These are phyloP conservation scores for Theodoxus fluviatilis DNA, from an alignment of 2,888 invertebrate genomes.

Conservation along the genomic window DNA sequence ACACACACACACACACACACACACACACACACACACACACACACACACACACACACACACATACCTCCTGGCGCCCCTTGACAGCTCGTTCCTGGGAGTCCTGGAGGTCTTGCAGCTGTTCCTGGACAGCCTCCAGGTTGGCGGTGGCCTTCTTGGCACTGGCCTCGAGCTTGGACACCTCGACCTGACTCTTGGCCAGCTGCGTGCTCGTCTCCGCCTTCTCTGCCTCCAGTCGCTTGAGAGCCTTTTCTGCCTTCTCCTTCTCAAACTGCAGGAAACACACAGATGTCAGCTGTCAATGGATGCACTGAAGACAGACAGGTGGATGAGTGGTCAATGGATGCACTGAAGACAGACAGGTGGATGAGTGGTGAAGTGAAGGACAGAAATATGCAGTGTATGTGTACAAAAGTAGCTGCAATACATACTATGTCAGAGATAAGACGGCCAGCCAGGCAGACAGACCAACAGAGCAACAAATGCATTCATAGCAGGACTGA, in stretches of 20 bases:
- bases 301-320: no score
- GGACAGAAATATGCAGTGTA: no score
- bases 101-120: constrained; percentile 41
- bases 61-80: constrained; percentile 44
- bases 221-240: constrained; percentile 50
- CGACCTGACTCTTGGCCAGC: constrained; percentile 44
- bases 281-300: no score
- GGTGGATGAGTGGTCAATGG: no score
- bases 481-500: no score
- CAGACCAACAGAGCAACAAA: no score
- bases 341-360: no score
- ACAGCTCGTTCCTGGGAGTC: constrained; percentile 41
- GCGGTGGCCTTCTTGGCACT: constrained; percentile 34
- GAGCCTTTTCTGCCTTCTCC: constrained; percentile 50
- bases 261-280: constrained; percentile 58
- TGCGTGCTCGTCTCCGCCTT: constrained; percentile 45
- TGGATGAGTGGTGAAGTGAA: no score
- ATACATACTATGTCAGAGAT: no score
- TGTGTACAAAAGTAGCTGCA: no score
- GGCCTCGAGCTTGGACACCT: constrained; percentile 41
- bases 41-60: background rate
- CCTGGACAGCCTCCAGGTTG: constrained; percentile 37
- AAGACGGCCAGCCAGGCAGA: no score
- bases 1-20: background rate
- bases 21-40: background rate